A percentile compares a stretch with the other conserved stretches of the same genome.
These are phyloP conservation scores for Delichon dasypus DNA, from an alignment of 2,797 vertebrate species.

Conservation along the genomic window DNA sequence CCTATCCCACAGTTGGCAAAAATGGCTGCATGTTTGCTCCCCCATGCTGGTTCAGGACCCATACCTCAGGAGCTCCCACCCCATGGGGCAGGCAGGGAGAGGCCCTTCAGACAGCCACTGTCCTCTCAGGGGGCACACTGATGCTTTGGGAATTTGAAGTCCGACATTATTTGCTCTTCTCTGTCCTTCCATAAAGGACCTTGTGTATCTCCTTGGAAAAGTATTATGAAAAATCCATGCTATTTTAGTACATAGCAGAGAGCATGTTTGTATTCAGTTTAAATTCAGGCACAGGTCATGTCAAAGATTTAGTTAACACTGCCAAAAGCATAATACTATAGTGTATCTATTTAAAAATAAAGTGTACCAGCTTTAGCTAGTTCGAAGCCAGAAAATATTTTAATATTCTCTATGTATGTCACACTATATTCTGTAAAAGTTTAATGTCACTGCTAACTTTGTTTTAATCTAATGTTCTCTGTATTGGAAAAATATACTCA, in stretches of 20 bases:
- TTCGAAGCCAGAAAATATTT: not conserved
- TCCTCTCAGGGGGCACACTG: not conserved
- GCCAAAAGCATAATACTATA: not conserved
- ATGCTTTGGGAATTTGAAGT: not conserved
- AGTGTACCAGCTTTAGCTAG: not conserved
- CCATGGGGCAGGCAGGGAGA: not conserved
- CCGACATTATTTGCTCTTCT: not conserved
- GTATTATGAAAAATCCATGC: not conserved
- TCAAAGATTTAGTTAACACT: slow-evolving; percentile 21
- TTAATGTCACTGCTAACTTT: not conserved
- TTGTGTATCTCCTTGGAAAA: not conserved
- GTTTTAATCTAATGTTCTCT: not conserved
- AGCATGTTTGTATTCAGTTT: not conserved
- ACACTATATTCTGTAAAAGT: not conserved
- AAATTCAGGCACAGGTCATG: not conserved
- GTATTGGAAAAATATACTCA: not conserved
- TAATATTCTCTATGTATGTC: not conserved
- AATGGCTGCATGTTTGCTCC: rapidly evolving
- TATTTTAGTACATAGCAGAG: not conserved
- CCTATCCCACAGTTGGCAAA: rapidly evolving
- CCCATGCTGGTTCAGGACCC: rapidly evolving
- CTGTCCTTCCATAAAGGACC: not conserved
- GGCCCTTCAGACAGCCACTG: not conserved
- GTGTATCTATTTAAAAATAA: slow-evolving; percentile 16
- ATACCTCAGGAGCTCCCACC: rapidly evolving